A percentile compares a stretch with the other conserved stretches of the same genome.
Conservation (phyloP, 1,140 invertebrate genomes). For the Matsumurasca onukii region DNA sequence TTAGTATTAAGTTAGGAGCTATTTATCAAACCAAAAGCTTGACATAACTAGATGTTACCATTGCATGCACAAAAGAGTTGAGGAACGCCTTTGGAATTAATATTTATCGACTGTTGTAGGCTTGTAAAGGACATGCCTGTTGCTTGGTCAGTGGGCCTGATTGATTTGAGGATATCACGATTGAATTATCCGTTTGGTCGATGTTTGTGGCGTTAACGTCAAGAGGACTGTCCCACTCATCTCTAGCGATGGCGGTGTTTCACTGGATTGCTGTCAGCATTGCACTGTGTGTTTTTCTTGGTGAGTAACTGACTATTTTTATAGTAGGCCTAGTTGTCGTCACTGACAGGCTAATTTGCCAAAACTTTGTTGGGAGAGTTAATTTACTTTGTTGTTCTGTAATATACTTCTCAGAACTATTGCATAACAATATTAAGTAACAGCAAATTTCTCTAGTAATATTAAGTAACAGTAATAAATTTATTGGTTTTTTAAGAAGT, state of each 20-base stretch:
- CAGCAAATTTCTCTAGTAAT: background rate
- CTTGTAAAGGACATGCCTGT: no score
- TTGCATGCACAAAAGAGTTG: no score
- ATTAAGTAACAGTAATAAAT: background rate
- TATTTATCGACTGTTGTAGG: no score
- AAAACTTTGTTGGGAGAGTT: background rate
- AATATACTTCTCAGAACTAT: background rate
- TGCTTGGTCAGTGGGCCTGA: no score
- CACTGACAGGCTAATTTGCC: background rate
- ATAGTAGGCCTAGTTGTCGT: background rate
- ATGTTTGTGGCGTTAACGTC: no score
- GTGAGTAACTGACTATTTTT: background rate
- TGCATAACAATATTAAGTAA: background rate
- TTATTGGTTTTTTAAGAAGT: background rate
- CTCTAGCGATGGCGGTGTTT: conserved; percentile 1
- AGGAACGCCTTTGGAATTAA: no score
- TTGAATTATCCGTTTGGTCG: no score
- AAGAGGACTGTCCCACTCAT: no score
- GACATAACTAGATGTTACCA: no score
- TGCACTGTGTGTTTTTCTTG: background rate
- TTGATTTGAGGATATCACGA: no score
- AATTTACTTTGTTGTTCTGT: background rate
- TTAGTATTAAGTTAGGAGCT: no score
- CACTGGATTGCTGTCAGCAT: background rate
- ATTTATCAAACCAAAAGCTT: no score